These are phyloP conservation scores for Cheilosia vernalis DNA, from an alignment of 2,888 invertebrate species.

Conservation along the genomic window DNA sequence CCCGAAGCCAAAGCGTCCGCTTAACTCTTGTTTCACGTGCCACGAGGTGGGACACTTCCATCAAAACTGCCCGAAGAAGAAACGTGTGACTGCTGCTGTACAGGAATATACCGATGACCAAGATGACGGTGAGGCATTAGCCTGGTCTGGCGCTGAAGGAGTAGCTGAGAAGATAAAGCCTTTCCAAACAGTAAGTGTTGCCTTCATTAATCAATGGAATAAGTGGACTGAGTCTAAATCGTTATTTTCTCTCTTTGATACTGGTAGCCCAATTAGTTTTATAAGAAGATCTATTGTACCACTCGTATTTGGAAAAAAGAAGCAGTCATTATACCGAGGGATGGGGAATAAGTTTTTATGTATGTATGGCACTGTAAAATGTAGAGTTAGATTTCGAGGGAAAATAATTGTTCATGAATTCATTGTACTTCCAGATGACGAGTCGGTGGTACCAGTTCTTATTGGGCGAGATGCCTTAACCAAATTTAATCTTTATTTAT, in stretches of 20 bases:
- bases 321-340: not conserved
- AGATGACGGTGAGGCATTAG: not conserved
- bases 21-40: not conserved
- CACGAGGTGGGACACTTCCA: conserved; percentile 3
- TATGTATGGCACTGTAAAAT: not conserved
- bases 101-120: not conserved
- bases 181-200: conserved; percentile 33
- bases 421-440: conserved; percentile 10
- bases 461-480: not conserved
- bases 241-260: conserved; percentile 3
- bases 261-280: conserved; percentile 6
- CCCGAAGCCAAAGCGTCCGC: conserved; percentile 3
- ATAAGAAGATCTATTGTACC: not conserved
- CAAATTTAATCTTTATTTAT: too few species aligned
- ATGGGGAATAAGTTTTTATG: conserved; percentile 2
- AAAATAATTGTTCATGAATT: not conserved
- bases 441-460: not conserved
- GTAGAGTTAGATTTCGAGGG: too few species aligned
- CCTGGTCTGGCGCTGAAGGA: not conserved
- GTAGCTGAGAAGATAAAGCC: not conserved
- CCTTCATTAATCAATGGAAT: not conserved
- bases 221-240: not conserved
- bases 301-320: not conserved
- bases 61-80: conserved; percentile 1
- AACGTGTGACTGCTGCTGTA: not conserved